Evolutionary conservation across 2,888 invertebrate genomes (phyloP).

Genomic region (Sarcophaga variegata): DNA sequence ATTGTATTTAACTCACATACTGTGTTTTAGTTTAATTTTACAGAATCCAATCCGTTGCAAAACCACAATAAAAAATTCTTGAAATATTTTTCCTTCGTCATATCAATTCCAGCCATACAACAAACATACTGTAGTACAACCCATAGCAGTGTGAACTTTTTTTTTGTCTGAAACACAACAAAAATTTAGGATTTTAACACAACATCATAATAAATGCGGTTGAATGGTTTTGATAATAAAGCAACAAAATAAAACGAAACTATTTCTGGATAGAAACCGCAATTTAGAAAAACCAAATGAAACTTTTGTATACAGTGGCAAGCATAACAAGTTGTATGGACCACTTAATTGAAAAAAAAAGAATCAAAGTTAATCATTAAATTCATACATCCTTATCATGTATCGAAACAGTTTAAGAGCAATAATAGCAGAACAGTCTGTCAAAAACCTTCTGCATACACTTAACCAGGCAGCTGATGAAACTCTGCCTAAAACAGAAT

Average conservation of each 20-base stretch:
- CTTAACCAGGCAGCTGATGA: too few species aligned
- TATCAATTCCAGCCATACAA: background rate
- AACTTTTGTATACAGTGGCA: background rate
- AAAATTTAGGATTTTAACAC: background rate
- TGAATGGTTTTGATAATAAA: conserved; percentile 5
- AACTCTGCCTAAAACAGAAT: too few species aligned
- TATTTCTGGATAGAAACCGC: conserved; percentile 5
- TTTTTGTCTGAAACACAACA: background rate
- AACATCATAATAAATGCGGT: conserved; percentile 26
- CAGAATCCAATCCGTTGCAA: background rate
- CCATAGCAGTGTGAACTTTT: background rate
- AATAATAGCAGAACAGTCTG: too few species aligned
- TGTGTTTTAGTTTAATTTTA: background rate
- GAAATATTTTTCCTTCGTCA: background rate
- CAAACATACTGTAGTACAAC: background rate
- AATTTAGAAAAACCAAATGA: conserved; percentile 10
- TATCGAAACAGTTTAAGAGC: too few species aligned
- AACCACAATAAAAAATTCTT: conserved; percentile 11
- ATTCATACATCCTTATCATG: too few species aligned
- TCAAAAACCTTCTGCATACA: too few species aligned
- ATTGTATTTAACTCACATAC: too few species aligned
- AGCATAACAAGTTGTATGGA: background rate
- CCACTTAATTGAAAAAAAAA: background rate
- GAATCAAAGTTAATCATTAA: background rate
- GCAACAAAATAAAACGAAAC: background rate